phyloP scores from a whole-genome alignment of 2,113 vertebrate species.

The Labeo rohita region DNA sequence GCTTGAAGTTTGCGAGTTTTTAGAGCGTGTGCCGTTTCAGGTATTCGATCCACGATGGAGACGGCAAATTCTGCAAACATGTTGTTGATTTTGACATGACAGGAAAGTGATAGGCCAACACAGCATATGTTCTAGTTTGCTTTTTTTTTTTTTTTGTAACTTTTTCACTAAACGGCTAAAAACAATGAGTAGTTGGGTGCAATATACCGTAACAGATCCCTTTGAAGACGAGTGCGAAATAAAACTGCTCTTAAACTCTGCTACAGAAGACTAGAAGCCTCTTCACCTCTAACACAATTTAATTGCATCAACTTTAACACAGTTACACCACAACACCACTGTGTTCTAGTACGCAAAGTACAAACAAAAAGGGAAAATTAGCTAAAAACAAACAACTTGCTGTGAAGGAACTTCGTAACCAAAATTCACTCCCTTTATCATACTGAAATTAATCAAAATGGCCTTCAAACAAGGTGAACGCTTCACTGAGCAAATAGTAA shows the following conservation, averaged over 20 bases:
- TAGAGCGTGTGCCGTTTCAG: conserved; percentile 34
- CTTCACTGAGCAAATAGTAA: neutral
- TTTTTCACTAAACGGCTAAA: conserved; percentile 21
- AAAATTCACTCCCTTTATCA: conserved; percentile 26
- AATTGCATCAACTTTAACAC: conserved; percentile 5
- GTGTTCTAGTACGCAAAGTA: conserved; percentile 29
- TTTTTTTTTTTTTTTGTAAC: neutral
- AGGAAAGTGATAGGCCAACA: conserved; percentile 9
- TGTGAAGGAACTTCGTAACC: conserved; percentile 1
- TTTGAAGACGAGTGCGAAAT: conserved; percentile 31
- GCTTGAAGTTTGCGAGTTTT: conserved; percentile 18
- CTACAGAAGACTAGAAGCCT: conserved; percentile 25
- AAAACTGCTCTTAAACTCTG: conserved; percentile 29
- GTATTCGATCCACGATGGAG: conserved; percentile 32
- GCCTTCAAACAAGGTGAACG: neutral
- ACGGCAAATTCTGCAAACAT: conserved; percentile 24
- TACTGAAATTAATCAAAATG: conserved; percentile 10
- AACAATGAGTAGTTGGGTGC: conserved; percentile 12
- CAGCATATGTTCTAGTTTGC: neutral
- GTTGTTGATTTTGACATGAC: conserved; percentile 10
- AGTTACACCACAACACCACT: conserved; percentile 20
- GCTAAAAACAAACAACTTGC: conserved; percentile 31
- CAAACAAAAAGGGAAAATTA: neutral
- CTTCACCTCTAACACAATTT: neutral
- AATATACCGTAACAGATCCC: conserved; percentile 16